Evolutionary conservation across 2,888 invertebrate genomes (phyloP).

Genomic region (Plebejus argus): DNA sequence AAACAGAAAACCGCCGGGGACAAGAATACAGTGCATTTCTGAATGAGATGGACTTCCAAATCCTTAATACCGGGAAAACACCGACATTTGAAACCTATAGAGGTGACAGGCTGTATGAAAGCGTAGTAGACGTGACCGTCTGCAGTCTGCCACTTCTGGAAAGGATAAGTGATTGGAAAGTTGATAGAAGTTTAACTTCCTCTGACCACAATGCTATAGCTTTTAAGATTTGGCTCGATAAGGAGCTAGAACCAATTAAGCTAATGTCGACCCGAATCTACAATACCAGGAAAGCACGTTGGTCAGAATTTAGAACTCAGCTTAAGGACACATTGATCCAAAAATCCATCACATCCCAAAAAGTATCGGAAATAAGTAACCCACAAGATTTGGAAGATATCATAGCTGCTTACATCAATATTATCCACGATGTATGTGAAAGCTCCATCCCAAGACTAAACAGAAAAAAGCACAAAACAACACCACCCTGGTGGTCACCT

Average conservation of each 20-base stretch:
- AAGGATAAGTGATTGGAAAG: neutral
- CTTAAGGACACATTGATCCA: neutral
- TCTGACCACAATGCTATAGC: no score
- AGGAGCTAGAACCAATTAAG: no score
- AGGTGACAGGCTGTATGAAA: neutral
- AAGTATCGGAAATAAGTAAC: neutral
- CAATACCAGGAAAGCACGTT: neutral
- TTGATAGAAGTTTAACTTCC: neutral
- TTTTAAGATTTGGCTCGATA: no score
- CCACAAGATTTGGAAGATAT: neutral
- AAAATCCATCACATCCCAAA: neutral
- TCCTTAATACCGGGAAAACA: constrained; percentile 36
- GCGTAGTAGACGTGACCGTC: neutral
- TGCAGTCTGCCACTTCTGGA: neutral
- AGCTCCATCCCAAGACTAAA: neutral
- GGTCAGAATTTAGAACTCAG: no score
- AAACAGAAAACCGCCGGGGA: constrained; percentile 37
- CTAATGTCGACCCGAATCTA: neutral
- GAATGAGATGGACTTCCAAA: constrained; percentile 34
- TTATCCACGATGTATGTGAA: neutral
- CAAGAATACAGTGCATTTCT: constrained; percentile 30
- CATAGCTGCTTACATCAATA: neutral
- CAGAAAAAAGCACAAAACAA: neutral
- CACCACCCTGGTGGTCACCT: no score
- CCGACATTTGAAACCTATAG: constrained; percentile 11